A percentile compares a stretch with the other conserved stretches of the same genome.
These are phyloP conservation scores for Tachina lurida DNA, from an alignment of 2,888 invertebrate species.

Conservation along the genomic window DNA sequence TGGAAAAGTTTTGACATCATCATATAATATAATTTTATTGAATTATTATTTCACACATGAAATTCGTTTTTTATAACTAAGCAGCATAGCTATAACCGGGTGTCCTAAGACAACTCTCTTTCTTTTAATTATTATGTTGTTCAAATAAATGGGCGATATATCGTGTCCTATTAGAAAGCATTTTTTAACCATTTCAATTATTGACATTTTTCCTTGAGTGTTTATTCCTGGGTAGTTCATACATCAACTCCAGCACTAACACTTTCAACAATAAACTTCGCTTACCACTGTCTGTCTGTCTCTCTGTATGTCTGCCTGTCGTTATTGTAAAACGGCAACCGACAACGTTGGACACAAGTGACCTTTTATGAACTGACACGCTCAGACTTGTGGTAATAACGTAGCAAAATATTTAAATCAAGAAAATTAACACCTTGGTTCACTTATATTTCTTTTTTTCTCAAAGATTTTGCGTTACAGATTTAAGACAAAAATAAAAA, in stretches of 20 bases:
- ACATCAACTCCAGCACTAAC: slow-evolving; percentile 30
- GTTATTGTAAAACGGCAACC: slow-evolving; percentile 33
- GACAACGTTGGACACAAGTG: slow-evolving; percentile 72
- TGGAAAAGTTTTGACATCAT: too few species aligned
- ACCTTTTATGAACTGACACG: slow-evolving; percentile 82
- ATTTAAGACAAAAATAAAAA: slow-evolving; percentile 70
- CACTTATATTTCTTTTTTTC: slow-evolving; percentile 25
- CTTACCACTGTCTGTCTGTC: slow-evolving; percentile 28
- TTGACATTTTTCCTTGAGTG: slow-evolving; percentile 31
- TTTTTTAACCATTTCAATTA: background rate
- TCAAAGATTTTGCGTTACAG: slow-evolving; percentile 79
- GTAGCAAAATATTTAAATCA: slow-evolving; percentile 82
- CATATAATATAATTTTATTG: too few species aligned
- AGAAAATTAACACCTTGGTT: slow-evolving; percentile 83
- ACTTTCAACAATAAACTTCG: slow-evolving; percentile 47
- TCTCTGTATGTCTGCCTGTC: slow-evolving; percentile 17
- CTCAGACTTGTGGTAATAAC: slow-evolving; percentile 82
- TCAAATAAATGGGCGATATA: too few species aligned
- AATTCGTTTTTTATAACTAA: too few species aligned
- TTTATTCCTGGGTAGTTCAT: slow-evolving; percentile 31
- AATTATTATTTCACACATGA: too few species aligned
- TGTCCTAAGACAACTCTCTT: too few species aligned
- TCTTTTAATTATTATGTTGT: too few species aligned
- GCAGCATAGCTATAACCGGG: too few species aligned
- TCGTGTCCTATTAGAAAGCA: too few species aligned